These are phyloP conservation scores for Xyrauchen texanus DNA, from an alignment of 2,113 vertebrate genomes.

Conservation along the genomic window DNA sequence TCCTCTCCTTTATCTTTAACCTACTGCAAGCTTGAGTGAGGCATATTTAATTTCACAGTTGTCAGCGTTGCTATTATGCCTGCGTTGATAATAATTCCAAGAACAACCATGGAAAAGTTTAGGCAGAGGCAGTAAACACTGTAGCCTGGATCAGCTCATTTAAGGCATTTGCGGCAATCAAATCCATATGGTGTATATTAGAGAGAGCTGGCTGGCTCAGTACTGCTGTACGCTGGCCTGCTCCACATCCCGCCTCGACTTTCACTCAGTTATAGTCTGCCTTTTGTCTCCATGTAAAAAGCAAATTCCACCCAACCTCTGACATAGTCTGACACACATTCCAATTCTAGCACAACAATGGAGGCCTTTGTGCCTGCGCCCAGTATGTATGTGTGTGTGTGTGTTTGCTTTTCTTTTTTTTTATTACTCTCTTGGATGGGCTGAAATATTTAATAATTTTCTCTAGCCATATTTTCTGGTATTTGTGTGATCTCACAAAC, in stretches of 20 bases:
- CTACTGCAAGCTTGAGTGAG: no score
- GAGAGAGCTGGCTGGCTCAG: slow-evolving; percentile 23
- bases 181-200: slow-evolving; percentile 49
- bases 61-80: no score
- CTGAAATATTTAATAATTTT: slow-evolving; percentile 66
- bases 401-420: slow-evolving; percentile 70
- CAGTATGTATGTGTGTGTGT: slow-evolving; percentile 38
- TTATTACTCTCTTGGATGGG: slow-evolving; percentile 67
- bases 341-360: slow-evolving; percentile 68
- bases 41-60: no score
- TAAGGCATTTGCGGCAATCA: slow-evolving; percentile 30
- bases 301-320: slow-evolving; percentile 67
- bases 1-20: neutral
- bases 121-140: slow-evolving; percentile 22
- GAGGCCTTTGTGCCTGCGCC: slow-evolving; percentile 68
- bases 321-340: slow-evolving; percentile 65
- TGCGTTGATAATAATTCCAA: neutral
- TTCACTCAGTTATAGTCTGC: slow-evolving; percentile 59
- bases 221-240: slow-evolving; percentile 19
- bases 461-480: slow-evolving; percentile 5
- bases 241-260: slow-evolving; percentile 37
- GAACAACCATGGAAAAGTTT: neutral
- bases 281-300: slow-evolving; percentile 73
- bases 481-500: neutral
- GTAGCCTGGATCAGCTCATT: slow-evolving; percentile 2